Base-by-base conservation (phyloP, 2,888 invertebrate genomes). In the Campoletis raptor region DNA sequence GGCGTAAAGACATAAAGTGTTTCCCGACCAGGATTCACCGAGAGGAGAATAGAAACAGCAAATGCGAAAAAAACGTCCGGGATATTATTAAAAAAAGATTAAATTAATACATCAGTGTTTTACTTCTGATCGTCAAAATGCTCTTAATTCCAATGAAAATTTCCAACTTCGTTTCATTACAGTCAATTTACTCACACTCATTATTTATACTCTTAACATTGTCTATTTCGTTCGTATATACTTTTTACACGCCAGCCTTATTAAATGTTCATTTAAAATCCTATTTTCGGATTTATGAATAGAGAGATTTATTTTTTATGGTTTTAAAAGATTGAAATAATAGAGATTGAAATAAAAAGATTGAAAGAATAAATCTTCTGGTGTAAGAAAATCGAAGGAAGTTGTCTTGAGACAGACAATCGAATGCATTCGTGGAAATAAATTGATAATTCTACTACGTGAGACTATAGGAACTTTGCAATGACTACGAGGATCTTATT, bases 1-100 rank as follows among this genome's bases (percentile, higher is more conserved):
- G 67, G 76, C 64, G 30, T 24, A 57, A 37, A 72, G 73, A 85
- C 70, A 79, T 79, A n/a, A 67, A 76, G 79, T 74, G 24, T 64
- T 76, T 42, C 21, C 54, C 36, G 40, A 66, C 54, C 40, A 48
- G 52, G 18, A 42, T 57, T 7, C 12, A 24, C 61, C 74, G 30
- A 15, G 30, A 15, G 37, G 30, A 24, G 67, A 7, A 48, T 21
- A 36, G 61, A 70, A 30, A 48, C 18, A 57, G 21, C 21, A 37
- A 73, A 10, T 10, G 42, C 21, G 15, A 18, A 18, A 48, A 40
- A 48, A 18, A 18, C 21, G 30, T 30, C n/a, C 0, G 5, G 9
- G 67, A 37, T 8, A 67, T 37, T 45, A 57, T 21, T 37, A 52
- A 40, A 78, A n/a, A 40, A 67, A 24, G 12, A 30, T 30, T n/a